Conservation (phyloP, 2,113 vertebrate genomes). For the Abramis brama region DNA sequence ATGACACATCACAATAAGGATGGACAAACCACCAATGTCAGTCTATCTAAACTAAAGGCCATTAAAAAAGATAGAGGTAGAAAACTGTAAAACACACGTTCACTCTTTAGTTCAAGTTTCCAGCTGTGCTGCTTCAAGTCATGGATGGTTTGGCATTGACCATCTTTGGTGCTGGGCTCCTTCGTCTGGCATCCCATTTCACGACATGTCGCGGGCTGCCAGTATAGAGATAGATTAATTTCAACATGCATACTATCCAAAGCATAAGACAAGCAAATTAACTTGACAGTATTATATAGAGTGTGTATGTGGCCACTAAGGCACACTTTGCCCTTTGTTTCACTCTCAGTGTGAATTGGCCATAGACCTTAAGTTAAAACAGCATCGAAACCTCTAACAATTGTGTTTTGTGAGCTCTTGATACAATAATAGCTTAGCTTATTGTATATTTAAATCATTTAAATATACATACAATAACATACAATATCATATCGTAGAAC, state of each 20-base stretch:
- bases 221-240: not conserved
- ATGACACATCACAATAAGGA: not conserved
- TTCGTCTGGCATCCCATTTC: conserved; percentile 24
- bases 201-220: not conserved
- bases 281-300: not conserved
- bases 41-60: not conserved
- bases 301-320: too few relatives aligned
- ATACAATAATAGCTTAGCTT: too few relatives aligned
- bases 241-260: not conserved
- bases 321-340: not conserved
- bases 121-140: not conserved
- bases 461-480: too few relatives aligned
- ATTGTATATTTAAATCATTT: too few relatives aligned
- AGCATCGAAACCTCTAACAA: not conserved
- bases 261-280: not conserved
- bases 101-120: conserved; percentile 1
- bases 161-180: not conserved
- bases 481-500: too few relatives aligned
- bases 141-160: conserved; percentile 6
- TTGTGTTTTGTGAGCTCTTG: not conserved
- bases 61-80: not conserved
- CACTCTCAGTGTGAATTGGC: not conserved
- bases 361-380: not conserved
- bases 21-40: not conserved
- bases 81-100: conserved; percentile 15